A percentile compares a stretch with the other conserved stretches of the same genome.
Conservation (phyloP, 2,797 vertebrate species). For the Psittacula echo region DNA sequence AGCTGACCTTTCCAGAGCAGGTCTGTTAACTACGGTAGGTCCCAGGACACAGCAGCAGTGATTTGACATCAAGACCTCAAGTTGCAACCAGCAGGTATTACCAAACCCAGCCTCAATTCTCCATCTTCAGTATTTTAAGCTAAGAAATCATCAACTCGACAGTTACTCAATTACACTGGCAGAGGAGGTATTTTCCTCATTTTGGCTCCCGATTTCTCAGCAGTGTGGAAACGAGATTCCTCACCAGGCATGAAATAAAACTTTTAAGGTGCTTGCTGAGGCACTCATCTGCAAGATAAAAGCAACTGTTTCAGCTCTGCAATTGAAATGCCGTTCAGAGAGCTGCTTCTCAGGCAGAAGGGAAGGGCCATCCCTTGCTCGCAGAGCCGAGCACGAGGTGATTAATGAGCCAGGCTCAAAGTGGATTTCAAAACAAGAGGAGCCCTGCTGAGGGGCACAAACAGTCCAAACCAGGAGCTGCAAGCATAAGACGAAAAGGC, state of each 20-base stretch:
- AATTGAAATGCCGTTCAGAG: background rate
- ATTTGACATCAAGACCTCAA: background rate
- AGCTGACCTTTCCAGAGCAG: background rate
- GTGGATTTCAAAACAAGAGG: background rate
- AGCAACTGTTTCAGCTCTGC: background rate
- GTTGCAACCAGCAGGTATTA: background rate
- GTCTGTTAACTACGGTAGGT: background rate
- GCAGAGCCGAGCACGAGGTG: fast-evolving
- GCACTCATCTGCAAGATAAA: background rate
- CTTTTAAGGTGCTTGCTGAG: background rate
- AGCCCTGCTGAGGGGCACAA: background rate
- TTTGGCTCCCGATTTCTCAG: background rate
- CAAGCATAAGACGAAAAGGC: background rate
- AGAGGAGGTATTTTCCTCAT: background rate
- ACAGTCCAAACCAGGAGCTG: background rate
- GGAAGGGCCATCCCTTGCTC: background rate
- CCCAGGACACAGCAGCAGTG: background rate
- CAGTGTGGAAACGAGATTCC: background rate
- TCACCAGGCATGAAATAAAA: background rate
- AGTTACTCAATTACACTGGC: background rate
- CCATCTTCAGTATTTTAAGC: background rate
- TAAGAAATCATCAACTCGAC: fast-evolving
- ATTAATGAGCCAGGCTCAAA: background rate
- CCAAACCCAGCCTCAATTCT: background rate
- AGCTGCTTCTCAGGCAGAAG: background rate